Conservation (phyloP, 2,113 vertebrate genomes). For the Halichoerus grypus region DNA sequence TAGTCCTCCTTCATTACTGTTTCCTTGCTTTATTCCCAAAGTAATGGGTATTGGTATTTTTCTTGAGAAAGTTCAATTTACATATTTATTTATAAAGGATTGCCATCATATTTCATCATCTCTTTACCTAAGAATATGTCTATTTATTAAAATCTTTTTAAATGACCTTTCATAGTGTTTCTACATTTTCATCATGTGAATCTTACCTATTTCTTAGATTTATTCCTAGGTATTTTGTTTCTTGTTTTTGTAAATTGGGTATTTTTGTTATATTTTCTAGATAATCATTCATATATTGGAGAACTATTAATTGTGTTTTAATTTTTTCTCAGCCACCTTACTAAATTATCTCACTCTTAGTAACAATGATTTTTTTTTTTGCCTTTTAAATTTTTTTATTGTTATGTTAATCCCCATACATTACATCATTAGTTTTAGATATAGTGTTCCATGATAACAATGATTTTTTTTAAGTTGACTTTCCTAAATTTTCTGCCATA, state of each 20-base stretch:
- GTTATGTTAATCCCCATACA: no score
- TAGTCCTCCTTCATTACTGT: neutral
- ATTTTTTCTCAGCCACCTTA: slow-evolving; percentile 18
- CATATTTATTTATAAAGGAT: slow-evolving; percentile 21
- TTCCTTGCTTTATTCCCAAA: slow-evolving; percentile 49
- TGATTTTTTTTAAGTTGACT: slow-evolving; percentile 23
- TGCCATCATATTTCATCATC: neutral
- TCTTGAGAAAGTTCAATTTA: neutral
- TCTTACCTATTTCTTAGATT: neutral
- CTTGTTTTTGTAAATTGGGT: neutral
- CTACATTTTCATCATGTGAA: neutral
- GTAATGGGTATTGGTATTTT: slow-evolving; percentile 29
- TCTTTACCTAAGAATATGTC: slow-evolving; percentile 32
- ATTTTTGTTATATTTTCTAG: slow-evolving; percentile 17
- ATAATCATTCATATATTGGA: neutral
- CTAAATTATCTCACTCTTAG: neutral
- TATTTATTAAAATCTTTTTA: neutral
- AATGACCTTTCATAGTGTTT: neutral
- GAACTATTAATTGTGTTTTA: slow-evolving; percentile 19
- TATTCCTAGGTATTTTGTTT: slow-evolving; percentile 7
- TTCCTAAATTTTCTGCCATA: neutral
- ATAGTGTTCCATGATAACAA: neutral
- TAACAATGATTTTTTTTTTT: neutral
- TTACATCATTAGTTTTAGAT: no score
- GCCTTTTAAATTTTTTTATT: no score